These are phyloP conservation scores for Mercenaria mercenaria DNA, from an alignment of 1,140 invertebrate species.

Conservation along the genomic window DNA sequence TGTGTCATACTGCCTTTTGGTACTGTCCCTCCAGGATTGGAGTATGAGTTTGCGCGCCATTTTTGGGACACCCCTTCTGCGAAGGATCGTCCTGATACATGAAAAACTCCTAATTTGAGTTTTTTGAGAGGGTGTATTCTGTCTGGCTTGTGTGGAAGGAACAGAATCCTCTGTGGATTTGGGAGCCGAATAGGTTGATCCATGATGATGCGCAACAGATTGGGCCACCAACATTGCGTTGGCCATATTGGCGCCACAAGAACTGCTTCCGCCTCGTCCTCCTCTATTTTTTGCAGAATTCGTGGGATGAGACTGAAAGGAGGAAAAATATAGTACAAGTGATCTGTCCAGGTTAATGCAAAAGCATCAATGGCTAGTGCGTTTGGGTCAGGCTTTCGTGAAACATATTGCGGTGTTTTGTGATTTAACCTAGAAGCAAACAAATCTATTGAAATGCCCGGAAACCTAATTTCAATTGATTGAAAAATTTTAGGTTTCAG, in stretches of 20 bases:
- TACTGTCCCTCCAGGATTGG: not conserved
- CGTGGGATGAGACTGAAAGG: constrained; percentile 58
- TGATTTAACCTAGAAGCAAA: constrained; percentile 42
- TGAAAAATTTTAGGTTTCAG: not conserved
- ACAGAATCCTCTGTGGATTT: not conserved
- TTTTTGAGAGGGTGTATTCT: not conserved
- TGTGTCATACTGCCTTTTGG: constrained; percentile 13
- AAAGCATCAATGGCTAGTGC: constrained; percentile 58
- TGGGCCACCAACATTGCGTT: constrained; percentile 62
- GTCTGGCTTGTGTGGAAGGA: constrained; percentile 18
- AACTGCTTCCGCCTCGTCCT: constrained; percentile 48
- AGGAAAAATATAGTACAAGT: constrained; percentile 57
- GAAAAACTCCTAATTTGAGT: constrained; percentile 11
- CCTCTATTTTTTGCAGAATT: constrained; percentile 39
- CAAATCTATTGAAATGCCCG: not conserved
- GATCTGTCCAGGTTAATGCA: constrained; percentile 15
- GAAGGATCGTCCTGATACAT: constrained; percentile 3
- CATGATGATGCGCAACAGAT: not conserved
- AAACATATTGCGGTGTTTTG: not conserved
- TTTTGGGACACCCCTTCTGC: not conserved
- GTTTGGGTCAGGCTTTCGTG: not conserved
- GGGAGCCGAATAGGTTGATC: not conserved
- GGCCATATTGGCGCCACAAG: constrained; percentile 57
- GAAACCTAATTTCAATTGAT: not conserved
- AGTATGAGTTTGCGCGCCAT: not conserved